Conservation (phyloP, 1,140 invertebrate genomes). For the Piezodorus guildinii region DNA sequence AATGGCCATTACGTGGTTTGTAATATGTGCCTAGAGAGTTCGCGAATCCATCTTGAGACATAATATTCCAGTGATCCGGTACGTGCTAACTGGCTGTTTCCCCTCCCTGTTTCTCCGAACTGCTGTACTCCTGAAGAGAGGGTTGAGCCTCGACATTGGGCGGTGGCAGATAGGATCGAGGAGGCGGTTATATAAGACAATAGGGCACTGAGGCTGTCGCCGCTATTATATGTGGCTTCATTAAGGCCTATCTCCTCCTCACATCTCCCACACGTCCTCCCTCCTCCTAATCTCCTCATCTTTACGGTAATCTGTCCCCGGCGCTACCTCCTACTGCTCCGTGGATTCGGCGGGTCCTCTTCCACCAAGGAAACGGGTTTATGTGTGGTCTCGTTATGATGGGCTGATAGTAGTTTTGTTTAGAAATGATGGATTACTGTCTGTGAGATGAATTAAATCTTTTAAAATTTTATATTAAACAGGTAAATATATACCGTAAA, state of each 20-base stretch:
- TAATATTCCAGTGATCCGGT: too few species aligned
- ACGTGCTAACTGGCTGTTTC: too few species aligned
- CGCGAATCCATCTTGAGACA: too few species aligned
- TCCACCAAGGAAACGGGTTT: neutral
- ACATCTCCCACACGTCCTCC: neutral
- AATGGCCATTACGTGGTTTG: too few species aligned
- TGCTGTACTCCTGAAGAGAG: neutral
- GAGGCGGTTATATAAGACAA: neutral
- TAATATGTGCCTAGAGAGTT: too few species aligned
- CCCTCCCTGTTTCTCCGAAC: neutral
- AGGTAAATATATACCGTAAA: too few species aligned
- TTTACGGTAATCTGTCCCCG: neutral
- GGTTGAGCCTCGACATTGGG: neutral
- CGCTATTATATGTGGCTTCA: slow-evolving; percentile 7
- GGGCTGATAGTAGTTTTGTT: neutral
- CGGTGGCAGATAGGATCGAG: neutral
- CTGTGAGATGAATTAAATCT: neutral
- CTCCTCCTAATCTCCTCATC: neutral
- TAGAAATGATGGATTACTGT: neutral
- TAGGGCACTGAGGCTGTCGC: neutral
- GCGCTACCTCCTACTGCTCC: neutral
- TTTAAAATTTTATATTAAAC: too few species aligned
- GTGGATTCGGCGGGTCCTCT: neutral
- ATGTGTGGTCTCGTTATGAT: neutral
- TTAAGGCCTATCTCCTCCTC: neutral